phyloP scores from a whole-genome alignment of 2,888 invertebrate species.

The Tanypteryx hageni region DNA sequence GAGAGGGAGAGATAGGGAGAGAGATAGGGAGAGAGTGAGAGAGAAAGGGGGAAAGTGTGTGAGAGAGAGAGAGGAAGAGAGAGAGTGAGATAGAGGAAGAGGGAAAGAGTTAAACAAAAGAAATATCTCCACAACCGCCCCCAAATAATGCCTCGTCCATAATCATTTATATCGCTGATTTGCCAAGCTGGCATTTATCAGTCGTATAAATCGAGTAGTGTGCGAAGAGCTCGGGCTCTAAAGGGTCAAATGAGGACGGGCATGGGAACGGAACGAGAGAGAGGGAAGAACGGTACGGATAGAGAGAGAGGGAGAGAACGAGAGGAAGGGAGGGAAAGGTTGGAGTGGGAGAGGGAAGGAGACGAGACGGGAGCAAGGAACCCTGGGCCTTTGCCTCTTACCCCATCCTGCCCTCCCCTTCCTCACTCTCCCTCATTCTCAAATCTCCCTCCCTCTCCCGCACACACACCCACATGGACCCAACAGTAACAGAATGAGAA shows the following conservation, averaged over 20 bases:
- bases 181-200: conserved; percentile 59
- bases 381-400: conserved; percentile 16
- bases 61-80: neutral
- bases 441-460: neutral
- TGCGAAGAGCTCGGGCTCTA: neutral
- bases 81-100: neutral
- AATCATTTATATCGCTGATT: conserved; percentile 62
- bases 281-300: neutral
- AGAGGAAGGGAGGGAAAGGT: neutral
- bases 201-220: conserved; percentile 45
- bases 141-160: conserved; percentile 49
- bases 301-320: neutral
- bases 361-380: conserved; percentile 57
- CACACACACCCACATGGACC: conserved; percentile 35
- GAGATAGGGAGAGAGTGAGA: neutral
- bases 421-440: neutral
- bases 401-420: neutral
- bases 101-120: neutral
- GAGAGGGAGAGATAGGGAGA: neutral
- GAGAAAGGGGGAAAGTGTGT: neutral
- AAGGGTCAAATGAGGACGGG: conserved; percentile 32
- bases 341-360: neutral
- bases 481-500: conserved; percentile 32
- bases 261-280: neutral
- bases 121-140: neutral